These are phyloP conservation scores for Micronisus gabar DNA, from an alignment of 2,113 vertebrate species.

Conservation along the genomic window DNA sequence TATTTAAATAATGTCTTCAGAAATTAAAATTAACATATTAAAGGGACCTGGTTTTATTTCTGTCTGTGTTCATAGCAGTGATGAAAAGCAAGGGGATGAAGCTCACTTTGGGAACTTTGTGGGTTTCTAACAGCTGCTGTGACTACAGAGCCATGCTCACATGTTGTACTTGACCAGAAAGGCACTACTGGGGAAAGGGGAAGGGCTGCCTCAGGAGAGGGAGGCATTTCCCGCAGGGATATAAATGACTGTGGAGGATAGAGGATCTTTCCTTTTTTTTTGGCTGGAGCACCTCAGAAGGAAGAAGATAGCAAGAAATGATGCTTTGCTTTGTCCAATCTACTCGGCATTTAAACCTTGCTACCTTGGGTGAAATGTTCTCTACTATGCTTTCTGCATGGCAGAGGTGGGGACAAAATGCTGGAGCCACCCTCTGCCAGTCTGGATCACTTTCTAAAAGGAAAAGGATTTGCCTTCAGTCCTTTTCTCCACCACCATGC, in stretches of 20 bases:
- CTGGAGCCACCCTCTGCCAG: neutral
- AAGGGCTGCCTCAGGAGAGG: neutral
- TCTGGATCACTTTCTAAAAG: neutral
- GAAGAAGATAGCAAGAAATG: neutral
- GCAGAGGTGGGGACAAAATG: neutral
- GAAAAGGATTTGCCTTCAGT: neutral
- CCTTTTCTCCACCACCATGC: neutral
- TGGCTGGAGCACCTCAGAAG: neutral
- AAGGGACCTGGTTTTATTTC: neutral
- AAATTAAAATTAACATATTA: neutral
- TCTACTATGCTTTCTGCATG: neutral
- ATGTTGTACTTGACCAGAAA: neutral
- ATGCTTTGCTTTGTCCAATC: neutral
- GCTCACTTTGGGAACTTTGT: neutral
- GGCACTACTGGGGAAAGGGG: neutral
- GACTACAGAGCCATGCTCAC: accelerated
- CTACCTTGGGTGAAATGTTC: neutral
- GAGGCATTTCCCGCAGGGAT: neutral
- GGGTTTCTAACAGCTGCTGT: neutral
- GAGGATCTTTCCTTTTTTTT: neutral
- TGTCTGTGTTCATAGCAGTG: neutral
- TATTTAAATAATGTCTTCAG: neutral
- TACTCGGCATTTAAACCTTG: neutral
- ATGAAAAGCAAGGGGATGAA: neutral
- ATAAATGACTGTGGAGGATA: neutral